These are phyloP conservation scores for Hylomyscus alleni DNA, from an alignment of 2,797 vertebrate genomes.

Conservation along the genomic window DNA sequence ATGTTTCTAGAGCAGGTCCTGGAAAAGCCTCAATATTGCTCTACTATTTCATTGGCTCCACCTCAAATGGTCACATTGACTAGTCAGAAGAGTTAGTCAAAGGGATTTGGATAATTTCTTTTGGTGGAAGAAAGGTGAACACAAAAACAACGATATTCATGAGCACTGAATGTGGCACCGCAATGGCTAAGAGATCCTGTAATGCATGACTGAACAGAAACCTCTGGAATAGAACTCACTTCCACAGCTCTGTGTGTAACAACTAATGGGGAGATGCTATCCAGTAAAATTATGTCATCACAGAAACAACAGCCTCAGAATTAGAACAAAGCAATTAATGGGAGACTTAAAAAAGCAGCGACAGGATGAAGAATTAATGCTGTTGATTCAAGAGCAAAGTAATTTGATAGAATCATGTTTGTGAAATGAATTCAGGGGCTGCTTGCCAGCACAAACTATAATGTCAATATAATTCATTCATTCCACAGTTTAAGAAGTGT, in stretches of 20 bases:
- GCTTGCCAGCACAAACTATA: conserved; percentile 1
- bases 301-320: neutral
- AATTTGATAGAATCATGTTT: neutral
- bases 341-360: neutral
- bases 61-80: neutral
- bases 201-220: neutral
- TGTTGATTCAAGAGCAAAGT: conserved; percentile 48
- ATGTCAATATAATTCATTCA: conserved; percentile 27
- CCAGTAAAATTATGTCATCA: neutral
- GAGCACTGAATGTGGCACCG: neutral
- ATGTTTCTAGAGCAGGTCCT: neutral
- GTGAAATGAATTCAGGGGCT: neutral
- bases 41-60: neutral
- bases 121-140: neutral
- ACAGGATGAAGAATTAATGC: neutral
- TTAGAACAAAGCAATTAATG: neutral
- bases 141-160: neutral
- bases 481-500: conserved; percentile 24
- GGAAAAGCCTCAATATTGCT: neutral
- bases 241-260: neutral
- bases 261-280: neutral
- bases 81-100: neutral
- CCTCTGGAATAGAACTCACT: neutral
- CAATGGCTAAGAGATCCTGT: neutral
- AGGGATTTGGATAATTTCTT: neutral